phyloP scores from a whole-genome alignment of 2,888 invertebrate species.

The Lithophane ornitopus region DNA sequence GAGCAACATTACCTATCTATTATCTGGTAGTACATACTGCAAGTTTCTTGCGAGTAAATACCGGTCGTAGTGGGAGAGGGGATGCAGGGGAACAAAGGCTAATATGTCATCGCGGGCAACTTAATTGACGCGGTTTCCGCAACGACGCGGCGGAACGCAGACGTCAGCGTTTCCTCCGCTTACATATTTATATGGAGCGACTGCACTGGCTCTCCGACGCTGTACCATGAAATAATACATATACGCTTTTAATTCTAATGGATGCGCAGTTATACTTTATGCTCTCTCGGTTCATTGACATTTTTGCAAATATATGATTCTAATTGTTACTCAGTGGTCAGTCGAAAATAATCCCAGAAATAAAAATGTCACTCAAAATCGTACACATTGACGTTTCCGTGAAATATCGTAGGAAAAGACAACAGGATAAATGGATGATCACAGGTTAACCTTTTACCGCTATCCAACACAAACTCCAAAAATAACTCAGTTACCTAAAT shows the following conservation, averaged over 20 bases:
- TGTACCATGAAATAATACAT: conserved; percentile 69
- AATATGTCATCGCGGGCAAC: conserved; percentile 89
- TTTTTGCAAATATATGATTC: background rate
- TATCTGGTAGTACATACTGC: conserved; percentile 67
- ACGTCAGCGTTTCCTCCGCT: conserved; percentile 87
- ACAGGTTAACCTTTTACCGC: conserved; percentile 42
- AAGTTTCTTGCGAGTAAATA: conserved; percentile 82
- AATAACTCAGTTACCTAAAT: conserved; percentile 46
- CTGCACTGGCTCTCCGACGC: conserved; percentile 65
- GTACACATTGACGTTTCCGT: conserved; percentile 28
- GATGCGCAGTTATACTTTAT: conserved; percentile 37
- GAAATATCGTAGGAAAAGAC: conserved; percentile 31
- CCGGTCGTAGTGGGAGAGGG: conserved; percentile 73
- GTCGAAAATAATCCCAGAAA: conserved; percentile 18
- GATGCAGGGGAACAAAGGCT: conserved; percentile 85
- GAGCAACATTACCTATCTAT: conserved; percentile 69
- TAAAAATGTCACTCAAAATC: conserved; percentile 40
- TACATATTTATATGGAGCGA: conserved; percentile 86
- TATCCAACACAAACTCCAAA: conserved; percentile 37
- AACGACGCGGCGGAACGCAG: conserved; percentile 87
- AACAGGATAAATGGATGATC: conserved; percentile 48
- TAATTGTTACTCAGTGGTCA: background rate
- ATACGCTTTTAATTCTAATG: conserved; percentile 70
- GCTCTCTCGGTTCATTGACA: conserved; percentile 1
- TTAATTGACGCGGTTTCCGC: conserved; percentile 90